Conservation (phyloP, 2,113 vertebrate genomes). For the Macaca mulatta region DNA sequence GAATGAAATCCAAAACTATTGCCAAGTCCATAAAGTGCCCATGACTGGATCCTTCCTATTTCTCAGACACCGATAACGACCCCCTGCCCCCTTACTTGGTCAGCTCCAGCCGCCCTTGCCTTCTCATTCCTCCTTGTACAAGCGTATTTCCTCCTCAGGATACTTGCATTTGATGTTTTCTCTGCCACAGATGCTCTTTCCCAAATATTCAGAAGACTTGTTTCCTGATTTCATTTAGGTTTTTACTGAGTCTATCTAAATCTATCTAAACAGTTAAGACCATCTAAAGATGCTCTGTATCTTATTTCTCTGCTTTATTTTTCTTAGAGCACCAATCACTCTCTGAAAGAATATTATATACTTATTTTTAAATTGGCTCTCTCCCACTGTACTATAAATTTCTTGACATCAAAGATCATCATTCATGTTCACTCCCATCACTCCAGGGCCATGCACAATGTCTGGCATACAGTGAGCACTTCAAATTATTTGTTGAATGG, state of each 20-base stretch:
- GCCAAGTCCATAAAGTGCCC: not conserved
- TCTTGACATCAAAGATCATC: not conserved
- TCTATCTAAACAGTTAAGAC: not conserved
- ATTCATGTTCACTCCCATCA: not conserved
- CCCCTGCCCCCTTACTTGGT: no score
- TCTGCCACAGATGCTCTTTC: not conserved
- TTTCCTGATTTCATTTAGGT: not conserved
- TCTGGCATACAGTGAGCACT: not conserved
- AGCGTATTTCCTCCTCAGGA: not conserved
- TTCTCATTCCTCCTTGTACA: not conserved
- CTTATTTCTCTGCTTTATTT: not conserved
- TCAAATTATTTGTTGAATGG: not conserved
- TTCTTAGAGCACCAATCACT: not conserved
- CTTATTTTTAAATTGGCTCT: not conserved
- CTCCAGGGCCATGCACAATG: no score
- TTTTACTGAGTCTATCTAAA: not conserved
- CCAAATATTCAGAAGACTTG: not conserved
- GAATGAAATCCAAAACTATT: not conserved
- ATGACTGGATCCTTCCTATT: not conserved
- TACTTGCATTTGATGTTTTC: not conserved
- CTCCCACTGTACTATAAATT: not conserved
- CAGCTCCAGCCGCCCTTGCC: not conserved
- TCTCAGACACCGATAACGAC: not conserved
- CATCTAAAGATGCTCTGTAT: not conserved
- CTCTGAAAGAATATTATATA: not conserved